phyloP scores from a whole-genome alignment of 2,888 invertebrate species.

The Cephalotes varians region DNA sequence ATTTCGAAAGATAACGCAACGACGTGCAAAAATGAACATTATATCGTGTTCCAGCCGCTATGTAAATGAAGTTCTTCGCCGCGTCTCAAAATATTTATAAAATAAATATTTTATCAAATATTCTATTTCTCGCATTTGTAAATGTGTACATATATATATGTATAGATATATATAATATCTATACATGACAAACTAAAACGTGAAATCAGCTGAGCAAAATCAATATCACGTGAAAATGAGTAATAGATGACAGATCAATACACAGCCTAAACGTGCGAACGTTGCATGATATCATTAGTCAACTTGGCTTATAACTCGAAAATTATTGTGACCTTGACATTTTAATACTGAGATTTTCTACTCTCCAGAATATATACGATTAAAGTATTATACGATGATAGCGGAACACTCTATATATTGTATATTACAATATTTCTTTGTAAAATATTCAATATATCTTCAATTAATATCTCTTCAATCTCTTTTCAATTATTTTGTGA shows the following conservation, averaged over 20 bases:
- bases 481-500: not conserved
- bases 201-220: not conserved
- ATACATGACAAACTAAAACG: not conserved
- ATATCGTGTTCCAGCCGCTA: not conserved
- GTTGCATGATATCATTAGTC: slow-evolving; percentile 1
- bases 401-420: not conserved
- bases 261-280: not conserved
- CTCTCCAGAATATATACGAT: not conserved
- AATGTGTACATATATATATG: not conserved
- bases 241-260: slow-evolving; percentile 19
- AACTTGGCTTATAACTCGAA: not conserved
- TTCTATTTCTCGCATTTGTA: not conserved
- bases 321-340: slow-evolving; percentile 26
- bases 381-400: not conserved
- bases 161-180: not conserved
- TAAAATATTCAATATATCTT: slow-evolving; percentile 33
- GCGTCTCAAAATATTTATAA: not conserved
- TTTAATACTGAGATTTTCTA: slow-evolving; percentile 24
- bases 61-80: not conserved
- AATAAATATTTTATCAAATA: not conserved
- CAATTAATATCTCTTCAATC: too few species aligned
- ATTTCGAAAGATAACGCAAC: not conserved
- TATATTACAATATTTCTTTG: not conserved
- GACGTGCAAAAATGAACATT: not conserved
- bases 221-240: slow-evolving; percentile 8